Evolutionary conservation across 2,797 vertebrate species (phyloP).

Genomic region (Vipera latastei): DNA sequence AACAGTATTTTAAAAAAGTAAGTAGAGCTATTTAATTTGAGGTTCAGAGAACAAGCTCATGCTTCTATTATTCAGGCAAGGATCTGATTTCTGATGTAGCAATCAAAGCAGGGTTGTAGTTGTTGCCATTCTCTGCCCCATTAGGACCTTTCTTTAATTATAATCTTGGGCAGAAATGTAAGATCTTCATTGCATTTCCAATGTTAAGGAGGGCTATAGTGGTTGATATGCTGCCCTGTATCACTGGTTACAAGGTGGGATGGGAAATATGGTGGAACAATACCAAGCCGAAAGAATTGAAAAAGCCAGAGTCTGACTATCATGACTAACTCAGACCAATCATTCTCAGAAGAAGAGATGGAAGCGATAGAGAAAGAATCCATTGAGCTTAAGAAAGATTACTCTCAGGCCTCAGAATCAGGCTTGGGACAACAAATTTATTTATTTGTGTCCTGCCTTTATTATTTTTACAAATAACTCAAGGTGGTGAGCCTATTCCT

Average conservation of each 20-base stretch:
- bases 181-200: neutral
- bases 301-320: neutral
- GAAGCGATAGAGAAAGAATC: neutral
- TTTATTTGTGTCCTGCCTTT: neutral
- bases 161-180: neutral
- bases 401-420: neutral
- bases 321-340: neutral
- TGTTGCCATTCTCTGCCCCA: neutral
- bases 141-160: neutral
- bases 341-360: neutral
- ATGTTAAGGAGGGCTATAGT: neutral
- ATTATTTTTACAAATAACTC: neutral
- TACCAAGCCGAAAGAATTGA: neutral
- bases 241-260: neutral
- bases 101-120: neutral
- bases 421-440: neutral
- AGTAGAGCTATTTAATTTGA: neutral
- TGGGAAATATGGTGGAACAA: neutral
- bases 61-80: neutral
- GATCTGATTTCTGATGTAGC: neutral
- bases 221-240: neutral
- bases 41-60: neutral
- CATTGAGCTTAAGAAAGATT: neutral
- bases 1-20: neutral
- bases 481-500: neutral